These are phyloP conservation scores for Hydrotaea cyrtoneurina DNA, from an alignment of 2,888 invertebrate species.

Conservation along the genomic window DNA sequence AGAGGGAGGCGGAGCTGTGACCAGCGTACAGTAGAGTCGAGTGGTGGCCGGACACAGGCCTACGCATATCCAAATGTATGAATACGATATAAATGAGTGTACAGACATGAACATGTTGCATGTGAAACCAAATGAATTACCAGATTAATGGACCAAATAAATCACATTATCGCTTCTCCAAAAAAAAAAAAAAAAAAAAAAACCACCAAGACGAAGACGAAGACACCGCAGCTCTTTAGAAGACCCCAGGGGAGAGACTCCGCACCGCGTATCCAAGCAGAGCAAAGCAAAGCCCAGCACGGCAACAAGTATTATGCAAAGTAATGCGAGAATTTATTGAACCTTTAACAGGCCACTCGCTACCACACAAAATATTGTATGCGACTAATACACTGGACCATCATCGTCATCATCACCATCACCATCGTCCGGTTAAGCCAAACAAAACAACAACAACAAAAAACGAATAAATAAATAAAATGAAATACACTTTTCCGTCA, in stretches of 20 bases:
- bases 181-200: conserved; percentile 50
- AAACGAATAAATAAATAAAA: too few relatives aligned
- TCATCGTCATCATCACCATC: conserved; percentile 51
- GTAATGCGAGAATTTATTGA: conserved; percentile 77
- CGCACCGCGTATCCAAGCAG: background rate
- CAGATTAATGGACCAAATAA: conserved; percentile 81
- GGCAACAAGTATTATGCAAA: conserved; percentile 62
- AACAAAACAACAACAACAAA: too few relatives aligned
- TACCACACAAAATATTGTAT: conserved; percentile 62
- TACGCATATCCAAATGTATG: conserved; percentile 55
- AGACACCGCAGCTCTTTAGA: conserved; percentile 67
- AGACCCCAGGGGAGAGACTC: conserved; percentile 59
- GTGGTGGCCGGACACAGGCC: conserved; percentile 31
- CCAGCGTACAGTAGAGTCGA: background rate
- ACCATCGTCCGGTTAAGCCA: conserved; percentile 36
- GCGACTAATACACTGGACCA: conserved; percentile 44
- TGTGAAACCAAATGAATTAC: conserved; percentile 79
- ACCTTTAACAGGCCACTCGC: conserved; percentile 73
- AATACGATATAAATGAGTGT: conserved; percentile 73
- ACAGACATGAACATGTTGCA: conserved; percentile 67
- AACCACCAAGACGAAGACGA: conserved; percentile 38
- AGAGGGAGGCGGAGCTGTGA: background rate
- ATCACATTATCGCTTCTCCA: conserved; percentile 81
- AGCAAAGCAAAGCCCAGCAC: background rate
- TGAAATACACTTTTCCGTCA: conserved; percentile 3